A percentile compares a stretch with the other conserved stretches of the same genome.
Conservation (phyloP, 2,797 vertebrate genomes). For the Alectoris magna region DNA sequence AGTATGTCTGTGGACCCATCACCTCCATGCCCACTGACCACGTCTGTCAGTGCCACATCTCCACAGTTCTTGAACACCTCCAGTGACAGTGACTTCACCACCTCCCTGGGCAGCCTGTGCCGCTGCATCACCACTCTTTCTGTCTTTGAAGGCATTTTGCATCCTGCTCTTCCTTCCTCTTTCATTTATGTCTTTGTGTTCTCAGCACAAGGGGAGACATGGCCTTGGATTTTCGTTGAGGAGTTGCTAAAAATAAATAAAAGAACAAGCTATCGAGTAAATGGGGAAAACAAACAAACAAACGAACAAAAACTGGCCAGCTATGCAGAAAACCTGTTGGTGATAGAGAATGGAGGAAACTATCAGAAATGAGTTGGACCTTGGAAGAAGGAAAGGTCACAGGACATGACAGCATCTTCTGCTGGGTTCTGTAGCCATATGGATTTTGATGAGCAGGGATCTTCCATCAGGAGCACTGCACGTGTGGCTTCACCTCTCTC, state of each 20-base stretch:
- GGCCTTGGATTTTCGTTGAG: neutral
- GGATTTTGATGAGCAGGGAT: neutral
- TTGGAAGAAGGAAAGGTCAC: neutral
- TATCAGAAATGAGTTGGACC: neutral
- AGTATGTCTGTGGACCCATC: neutral
- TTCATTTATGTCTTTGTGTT: slow-evolving; percentile 49
- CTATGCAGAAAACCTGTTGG: neutral
- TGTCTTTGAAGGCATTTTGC: neutral
- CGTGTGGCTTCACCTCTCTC: neutral
- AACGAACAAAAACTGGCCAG: fast-evolving
- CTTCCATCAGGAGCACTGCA: neutral
- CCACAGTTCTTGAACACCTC: neutral
- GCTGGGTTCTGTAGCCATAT: neutral
- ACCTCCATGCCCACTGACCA: neutral
- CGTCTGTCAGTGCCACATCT: neutral
- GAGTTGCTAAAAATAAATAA: neutral
- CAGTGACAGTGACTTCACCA: neutral
- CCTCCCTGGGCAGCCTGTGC: neutral
- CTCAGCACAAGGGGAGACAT: neutral
- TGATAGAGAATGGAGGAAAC: neutral
- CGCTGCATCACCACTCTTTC: neutral
- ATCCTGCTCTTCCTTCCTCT: slow-evolving; percentile 24
- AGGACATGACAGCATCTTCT: neutral
- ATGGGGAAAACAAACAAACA: neutral
- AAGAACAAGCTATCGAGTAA: neutral